Percentiles rank a stretch among this genome's conserved stretches.
These are phyloP conservation scores for Pterobdella sp. DNA, from an alignment of 2,888 invertebrate genomes.

Conservation along the genomic window DNA sequence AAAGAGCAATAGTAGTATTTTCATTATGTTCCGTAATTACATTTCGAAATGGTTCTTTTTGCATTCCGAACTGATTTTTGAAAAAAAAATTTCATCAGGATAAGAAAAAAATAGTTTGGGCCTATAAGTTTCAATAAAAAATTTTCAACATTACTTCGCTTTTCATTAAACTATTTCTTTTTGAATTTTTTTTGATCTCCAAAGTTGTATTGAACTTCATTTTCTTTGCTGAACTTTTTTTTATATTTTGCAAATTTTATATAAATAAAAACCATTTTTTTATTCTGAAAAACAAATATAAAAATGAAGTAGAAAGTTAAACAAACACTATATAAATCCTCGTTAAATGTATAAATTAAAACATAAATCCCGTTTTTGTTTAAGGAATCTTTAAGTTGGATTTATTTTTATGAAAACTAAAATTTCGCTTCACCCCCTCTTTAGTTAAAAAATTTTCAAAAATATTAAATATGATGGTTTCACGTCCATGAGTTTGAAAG, in stretches of 20 bases:
- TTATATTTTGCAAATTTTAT: not conserved
- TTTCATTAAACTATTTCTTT: too few species aligned
- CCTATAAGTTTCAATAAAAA: too few species aligned
- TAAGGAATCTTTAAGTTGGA: not conserved
- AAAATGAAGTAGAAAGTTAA: not conserved
- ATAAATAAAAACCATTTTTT: not conserved
- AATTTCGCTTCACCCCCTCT: not conserved
- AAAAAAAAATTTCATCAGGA: too few species aligned
- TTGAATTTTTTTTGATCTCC: too few species aligned
- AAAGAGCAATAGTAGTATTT: not conserved
- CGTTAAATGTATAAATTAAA: not conserved
- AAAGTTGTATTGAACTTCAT: too few species aligned
- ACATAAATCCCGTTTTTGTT: not conserved
- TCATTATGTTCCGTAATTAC: not conserved
- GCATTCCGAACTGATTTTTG: not conserved
- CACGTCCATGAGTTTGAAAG: too few species aligned
- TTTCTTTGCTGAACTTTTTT: too few species aligned
- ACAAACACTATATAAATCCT: not conserved
- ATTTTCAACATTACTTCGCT: too few species aligned
- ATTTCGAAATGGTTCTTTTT: not conserved
- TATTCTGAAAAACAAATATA: not conserved
- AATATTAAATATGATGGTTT: too few species aligned
- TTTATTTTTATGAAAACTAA: not conserved
- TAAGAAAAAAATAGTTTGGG: too few species aligned
- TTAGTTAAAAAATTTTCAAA: too few species aligned